Base-by-base conservation (phyloP, 2,888 invertebrate genomes). In the Latrodectus elegans region DNA sequence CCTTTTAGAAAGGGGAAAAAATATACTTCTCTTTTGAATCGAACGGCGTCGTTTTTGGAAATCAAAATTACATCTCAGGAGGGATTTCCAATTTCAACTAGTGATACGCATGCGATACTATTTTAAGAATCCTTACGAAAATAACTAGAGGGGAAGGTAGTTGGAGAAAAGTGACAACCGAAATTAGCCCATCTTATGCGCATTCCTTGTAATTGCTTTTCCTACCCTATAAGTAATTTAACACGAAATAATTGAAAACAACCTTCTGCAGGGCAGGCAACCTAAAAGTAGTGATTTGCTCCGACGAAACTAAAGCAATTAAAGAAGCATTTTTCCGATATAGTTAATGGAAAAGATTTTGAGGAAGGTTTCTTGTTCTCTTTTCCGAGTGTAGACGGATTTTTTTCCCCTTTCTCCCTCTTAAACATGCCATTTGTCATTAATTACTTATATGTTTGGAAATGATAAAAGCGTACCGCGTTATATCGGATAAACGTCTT, bases 231-330 rank as follows among this genome's bases (percentile, higher is more conserved):
- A 78, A 84, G 84, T 84, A 84, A 84, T 84, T 84, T 84, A 84
- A 84, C 73, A 73, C 78, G 73, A 73, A 73, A 78, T 84, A 84
- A 84, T 84, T 84, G 84, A 84, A 84, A 84, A 84, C 84, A 84
- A 84, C 65, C 74, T 65, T 81, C 12, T 38, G 49, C 67, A 51
- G 17, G 22, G 17, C 14, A 64, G 22, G 51, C 64, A 49, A 55
- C 38, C n/a, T 15, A 12, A 55, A 73, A 38, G 15, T 76, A 49
- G 68, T 55, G 55, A 79, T 70, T 60, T 79, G 70, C 79, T n/a
- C 64, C 73, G 53, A 38, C 70, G 0, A 65, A 73, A 79, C 84
- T 74, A 73, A 79, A 84, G 84, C 84, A 84, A 84, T 84, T 84
- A 84, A 78, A 78, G 84, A 78, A 72, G 84, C 65, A 84, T 84